These are phyloP conservation scores for Dione vanillae DNA, from an alignment of 2,888 invertebrate species.

Conservation along the genomic window DNA sequence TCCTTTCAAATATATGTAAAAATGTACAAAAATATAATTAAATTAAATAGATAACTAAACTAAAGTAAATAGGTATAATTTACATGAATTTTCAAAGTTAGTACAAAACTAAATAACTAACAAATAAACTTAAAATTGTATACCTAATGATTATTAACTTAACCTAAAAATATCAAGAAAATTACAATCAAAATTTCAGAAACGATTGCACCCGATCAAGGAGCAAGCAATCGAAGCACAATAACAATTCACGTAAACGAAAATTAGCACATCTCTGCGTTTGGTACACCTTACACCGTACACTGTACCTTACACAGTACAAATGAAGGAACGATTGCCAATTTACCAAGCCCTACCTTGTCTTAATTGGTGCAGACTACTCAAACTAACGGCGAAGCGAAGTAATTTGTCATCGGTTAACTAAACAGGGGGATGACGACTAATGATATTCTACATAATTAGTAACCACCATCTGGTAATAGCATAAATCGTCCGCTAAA, in stretches of 20 bases:
- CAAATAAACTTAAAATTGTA: too few species aligned
- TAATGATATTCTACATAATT: conserved; percentile 82
- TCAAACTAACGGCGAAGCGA: conserved; percentile 75
- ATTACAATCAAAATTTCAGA: neutral
- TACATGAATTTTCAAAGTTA: too few species aligned
- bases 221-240: conserved; percentile 29
- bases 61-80: too few species aligned
- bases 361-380: conserved; percentile 81
- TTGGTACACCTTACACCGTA: conserved; percentile 44
- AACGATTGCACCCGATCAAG: neutral
- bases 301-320: conserved; percentile 63
- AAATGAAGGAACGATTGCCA: conserved; percentile 81
- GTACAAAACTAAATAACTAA: too few species aligned
- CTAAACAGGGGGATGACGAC: conserved; percentile 71
- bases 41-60: too few species aligned
- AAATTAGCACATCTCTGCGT: conserved; percentile 69
- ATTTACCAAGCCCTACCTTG: conserved; percentile 80
- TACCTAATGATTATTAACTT: too few species aligned
- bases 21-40: too few species aligned
- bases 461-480: conserved; percentile 80
- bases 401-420: conserved; percentile 83
- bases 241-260: conserved; percentile 55
- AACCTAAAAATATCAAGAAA: too few species aligned
- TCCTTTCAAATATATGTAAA: too few species aligned
- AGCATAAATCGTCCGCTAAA: conserved; percentile 81